Base-by-base conservation (phyloP, 2,113 vertebrate species). In the Malurus alboscapulatus region DNA sequence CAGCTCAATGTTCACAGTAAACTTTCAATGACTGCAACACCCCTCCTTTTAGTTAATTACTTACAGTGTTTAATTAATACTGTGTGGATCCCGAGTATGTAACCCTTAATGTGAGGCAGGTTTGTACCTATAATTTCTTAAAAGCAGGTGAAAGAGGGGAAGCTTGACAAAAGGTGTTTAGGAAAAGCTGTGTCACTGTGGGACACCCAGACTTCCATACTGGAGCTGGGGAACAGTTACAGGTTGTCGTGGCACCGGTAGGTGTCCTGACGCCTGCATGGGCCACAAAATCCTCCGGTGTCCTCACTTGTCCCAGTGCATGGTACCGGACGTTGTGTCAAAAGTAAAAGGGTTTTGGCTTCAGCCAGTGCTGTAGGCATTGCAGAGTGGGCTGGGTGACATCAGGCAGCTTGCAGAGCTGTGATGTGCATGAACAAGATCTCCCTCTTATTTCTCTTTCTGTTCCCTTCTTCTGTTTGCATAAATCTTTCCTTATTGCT, bases 321-420 rank as follows among this genome's bases (percentile, higher is more conserved):
- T 1, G 2, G 27, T 38, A 47, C 29, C 47, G 27, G 20, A 83
- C 42, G n/a, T 27, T 69, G 47, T 5, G 3, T 58, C 27, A n/a
- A 30, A 82, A 66, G 44, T 20, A 25, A 90, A 68, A 48, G 24
- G 5, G 5, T 17, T 90, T 54, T 63, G 45, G n/a, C n/a, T 22
- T 9, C 29, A n/a, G 7, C 27, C 22, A 24, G 24, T 36, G n/a
- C 47, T 61, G 26, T 24, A 61, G 24, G 30, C 2, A 1, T 38
- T 59, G 40, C 29, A 27, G 0, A 0, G 38, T 0, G 2, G 19
- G 38, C 29, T 21, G 61, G 26, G 38, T 51, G 38, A 48, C 47
- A 18, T 50, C 38, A 59, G 24, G 26, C 65, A 78, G 24, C 22
- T 74, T 55, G 27, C 38, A 51, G 66, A 68, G 25, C 53, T 53